phyloP scores from a whole-genome alignment of 2,797 vertebrate genomes.

The Pagetopsis macropterus region DNA sequence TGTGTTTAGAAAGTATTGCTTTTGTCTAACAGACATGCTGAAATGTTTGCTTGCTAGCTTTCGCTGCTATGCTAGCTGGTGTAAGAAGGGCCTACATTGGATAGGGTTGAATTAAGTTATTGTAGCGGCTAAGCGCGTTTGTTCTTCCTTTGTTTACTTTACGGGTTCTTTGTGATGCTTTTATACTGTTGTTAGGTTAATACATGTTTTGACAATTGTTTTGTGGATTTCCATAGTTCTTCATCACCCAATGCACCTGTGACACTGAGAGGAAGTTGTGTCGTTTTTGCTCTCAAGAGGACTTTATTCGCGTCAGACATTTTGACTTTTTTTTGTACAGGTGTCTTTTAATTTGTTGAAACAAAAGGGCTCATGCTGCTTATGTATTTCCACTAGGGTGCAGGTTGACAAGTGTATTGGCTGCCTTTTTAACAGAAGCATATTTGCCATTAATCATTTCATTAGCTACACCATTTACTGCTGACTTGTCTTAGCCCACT shows the following conservation, averaged over 20 bases:
- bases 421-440: too few species aligned
- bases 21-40: neutral
- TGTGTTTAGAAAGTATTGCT: too few species aligned
- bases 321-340: too few species aligned
- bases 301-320: too few species aligned
- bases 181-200: neutral
- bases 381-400: too few species aligned
- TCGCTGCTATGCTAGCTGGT: neutral
- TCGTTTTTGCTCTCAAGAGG: too few species aligned
- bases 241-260: neutral
- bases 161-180: neutral
- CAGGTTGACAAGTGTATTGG: too few species aligned
- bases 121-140: neutral
- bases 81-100: neutral
- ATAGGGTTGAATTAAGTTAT: neutral
- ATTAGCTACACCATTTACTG: neutral
- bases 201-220: neutral
- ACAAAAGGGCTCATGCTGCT: too few species aligned
- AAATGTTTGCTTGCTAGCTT: neutral
- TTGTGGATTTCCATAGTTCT: neutral
- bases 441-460: too few species aligned
- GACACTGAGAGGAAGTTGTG: too few species aligned
- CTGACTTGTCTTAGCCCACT: neutral
- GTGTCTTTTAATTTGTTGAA: too few species aligned
- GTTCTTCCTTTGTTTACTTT: neutral